phyloP scores from a whole-genome alignment of 2,888 invertebrate genomes.

The Xanthorhoe spadicearia region DNA sequence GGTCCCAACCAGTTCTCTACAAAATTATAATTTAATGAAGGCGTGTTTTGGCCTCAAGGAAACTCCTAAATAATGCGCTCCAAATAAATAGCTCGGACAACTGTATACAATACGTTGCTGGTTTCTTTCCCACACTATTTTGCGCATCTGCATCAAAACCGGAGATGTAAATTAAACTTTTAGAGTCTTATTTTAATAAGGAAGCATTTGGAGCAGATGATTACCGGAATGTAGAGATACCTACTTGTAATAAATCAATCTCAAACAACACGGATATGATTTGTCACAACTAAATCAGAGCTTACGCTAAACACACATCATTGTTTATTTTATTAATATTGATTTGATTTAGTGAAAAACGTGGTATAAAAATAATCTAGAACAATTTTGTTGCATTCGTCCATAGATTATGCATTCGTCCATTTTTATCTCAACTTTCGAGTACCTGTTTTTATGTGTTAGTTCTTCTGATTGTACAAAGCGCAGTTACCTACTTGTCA shows the following conservation, averaged over 20 bases:
- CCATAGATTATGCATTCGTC: too few species aligned
- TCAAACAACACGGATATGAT: not conserved
- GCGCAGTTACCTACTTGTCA: too few species aligned
- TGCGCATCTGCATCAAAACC: not conserved
- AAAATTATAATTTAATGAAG: constrained; percentile 15
- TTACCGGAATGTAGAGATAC: not conserved
- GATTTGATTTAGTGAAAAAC: not conserved
- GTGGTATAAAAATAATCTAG: too few species aligned
- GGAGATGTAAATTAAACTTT: constrained; percentile 14
- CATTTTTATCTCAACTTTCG: too few species aligned
- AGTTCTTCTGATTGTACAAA: too few species aligned
- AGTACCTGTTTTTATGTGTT: too few species aligned
- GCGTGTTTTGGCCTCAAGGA: constrained; percentile 3
- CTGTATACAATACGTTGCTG: constrained; percentile 5
- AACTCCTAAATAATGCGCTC: constrained; percentile 7
- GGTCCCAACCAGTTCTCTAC: constrained; percentile 22
- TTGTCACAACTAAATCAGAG: not conserved
- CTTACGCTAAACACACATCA: not conserved
- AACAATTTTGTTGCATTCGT: too few species aligned
- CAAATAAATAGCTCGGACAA: constrained; percentile 8
- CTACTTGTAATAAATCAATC: not conserved
- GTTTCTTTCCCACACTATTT: not conserved
- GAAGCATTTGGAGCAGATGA: constrained; percentile 15
- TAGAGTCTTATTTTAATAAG: constrained; percentile 12
- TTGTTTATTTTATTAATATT: not conserved